Evolutionary conservation across 2,888 invertebrate species (phyloP), one percentile per base, ranked within the genome.

Genomic region (Aporophyla lueneburgensis): DNA sequence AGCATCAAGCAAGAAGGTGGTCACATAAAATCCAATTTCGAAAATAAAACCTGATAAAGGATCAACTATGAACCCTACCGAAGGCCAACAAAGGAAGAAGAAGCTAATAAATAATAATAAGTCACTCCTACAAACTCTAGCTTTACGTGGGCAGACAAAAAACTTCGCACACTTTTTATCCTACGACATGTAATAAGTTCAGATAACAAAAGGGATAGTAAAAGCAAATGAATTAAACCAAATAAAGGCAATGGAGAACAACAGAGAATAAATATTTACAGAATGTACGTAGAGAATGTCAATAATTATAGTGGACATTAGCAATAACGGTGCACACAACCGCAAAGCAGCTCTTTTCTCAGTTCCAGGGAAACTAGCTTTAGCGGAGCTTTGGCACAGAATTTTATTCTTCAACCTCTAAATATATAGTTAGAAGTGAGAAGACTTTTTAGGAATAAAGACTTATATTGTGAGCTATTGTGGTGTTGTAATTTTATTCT

Each of bases 221-320:
- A 66, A 81, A 83, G 62, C 66, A 79, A 79, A 74, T 77, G 68
- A 79, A 79, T 59, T 63, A 62, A 77, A 74, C 27, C 54, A 73
- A 68, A 78, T 72, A 69, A 76, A 73, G 5, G 59, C 24, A 73
- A 59, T 49, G 58, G 72, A 79, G 63, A 33, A 70, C 70, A 69
- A 80, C 46, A 73, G n/a, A 58, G 24, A 27, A 77, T 72, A 67
- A 33, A 56, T 62, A 68, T 54, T 69, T 62, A 76, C 21, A 21
- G 40, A 54, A 24, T 19, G 63, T 59, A 66, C 61, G 51, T 43
- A 40, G 78, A 76, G 79, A 78, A 80, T 81, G 81, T 78, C 86
- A 81, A 88, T 88, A 88, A 89, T 89, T 88, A 88, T 80, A 74
- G 84, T 66, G 69, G 69, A 80, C 80, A 85, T 87, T 86, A 81